A percentile compares a stretch with the other conserved stretches of the same genome.
Conservation (phyloP, 2,797 vertebrate species). For the Oreortyx pictus region DNA sequence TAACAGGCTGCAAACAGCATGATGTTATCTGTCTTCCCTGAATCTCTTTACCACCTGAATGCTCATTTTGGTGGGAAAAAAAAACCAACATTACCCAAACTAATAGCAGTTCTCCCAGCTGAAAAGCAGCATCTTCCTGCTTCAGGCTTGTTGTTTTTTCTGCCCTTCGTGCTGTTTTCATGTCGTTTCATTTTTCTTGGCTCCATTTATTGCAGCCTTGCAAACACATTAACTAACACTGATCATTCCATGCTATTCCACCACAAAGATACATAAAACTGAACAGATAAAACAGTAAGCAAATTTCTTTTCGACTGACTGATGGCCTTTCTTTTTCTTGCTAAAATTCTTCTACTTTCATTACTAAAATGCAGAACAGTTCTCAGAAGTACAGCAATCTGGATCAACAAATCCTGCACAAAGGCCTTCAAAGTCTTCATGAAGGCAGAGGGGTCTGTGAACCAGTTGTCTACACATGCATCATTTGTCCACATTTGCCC, state of each 20-base stretch:
- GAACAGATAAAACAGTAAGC: not conserved
- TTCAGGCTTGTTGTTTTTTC: not conserved
- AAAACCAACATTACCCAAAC: constrained; percentile 14
- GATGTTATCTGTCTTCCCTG: not conserved
- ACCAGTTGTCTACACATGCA: not conserved
- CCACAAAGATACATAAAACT: not conserved
- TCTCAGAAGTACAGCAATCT: not conserved
- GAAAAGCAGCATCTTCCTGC: not conserved
- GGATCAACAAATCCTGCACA: not conserved
- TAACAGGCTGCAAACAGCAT: constrained; percentile 3
- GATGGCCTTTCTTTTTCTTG: not conserved
- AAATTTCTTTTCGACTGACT: not conserved
- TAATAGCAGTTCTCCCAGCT: constrained; percentile 18
- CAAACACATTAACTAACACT: not conserved
- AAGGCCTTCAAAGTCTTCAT: not conserved
- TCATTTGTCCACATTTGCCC: not conserved
- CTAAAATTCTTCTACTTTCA: not conserved
- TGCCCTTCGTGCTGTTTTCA: not conserved
- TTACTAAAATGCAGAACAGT: not conserved
- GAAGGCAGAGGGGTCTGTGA: not conserved
- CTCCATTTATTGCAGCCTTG: not conserved
- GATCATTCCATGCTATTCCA: not conserved
- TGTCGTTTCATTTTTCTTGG: not conserved
- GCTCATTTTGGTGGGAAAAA: constrained; percentile 23
- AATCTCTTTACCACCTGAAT: not conserved